Evolutionary conservation across 2,888 invertebrate species (phyloP).

Genomic region (Machimus atricapillus): DNA sequence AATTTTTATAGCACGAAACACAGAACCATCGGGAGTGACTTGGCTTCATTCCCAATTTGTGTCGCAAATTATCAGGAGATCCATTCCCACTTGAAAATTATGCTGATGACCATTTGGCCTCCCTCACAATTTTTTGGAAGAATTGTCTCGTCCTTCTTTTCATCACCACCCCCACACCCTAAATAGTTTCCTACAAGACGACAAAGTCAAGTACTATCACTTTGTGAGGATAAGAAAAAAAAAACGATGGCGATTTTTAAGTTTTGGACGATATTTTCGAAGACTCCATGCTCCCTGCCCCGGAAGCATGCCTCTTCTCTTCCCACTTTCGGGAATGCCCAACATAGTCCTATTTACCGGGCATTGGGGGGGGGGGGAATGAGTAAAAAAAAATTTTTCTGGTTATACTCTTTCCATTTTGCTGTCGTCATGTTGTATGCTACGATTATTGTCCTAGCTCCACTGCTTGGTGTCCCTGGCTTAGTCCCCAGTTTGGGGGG

Average conservation of each 20-base stretch:
- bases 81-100: conserved; percentile 18
- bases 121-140: background rate
- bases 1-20: background rate
- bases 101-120: conserved; percentile 24
- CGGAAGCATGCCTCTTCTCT: background rate
- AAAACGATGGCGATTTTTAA: background rate
- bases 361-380: background rate
- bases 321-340: background rate
- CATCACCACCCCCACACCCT: background rate
- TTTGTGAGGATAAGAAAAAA: background rate
- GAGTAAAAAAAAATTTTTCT: background rate
- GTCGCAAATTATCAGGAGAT: conserved; percentile 20
- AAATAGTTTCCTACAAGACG: background rate
- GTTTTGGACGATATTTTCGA: conserved; percentile 5
- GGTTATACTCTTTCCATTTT: background rate
- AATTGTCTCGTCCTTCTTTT: background rate
- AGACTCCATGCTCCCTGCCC: background rate
- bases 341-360: background rate
- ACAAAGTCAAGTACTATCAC: background rate
- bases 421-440: background rate
- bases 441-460: background rate
- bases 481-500: background rate
- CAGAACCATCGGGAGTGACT: background rate
- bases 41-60: conserved; percentile 33
- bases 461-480: background rate